phyloP scores from a whole-genome alignment of 1,140 invertebrate genomes.

The Lepidurus apus region DNA sequence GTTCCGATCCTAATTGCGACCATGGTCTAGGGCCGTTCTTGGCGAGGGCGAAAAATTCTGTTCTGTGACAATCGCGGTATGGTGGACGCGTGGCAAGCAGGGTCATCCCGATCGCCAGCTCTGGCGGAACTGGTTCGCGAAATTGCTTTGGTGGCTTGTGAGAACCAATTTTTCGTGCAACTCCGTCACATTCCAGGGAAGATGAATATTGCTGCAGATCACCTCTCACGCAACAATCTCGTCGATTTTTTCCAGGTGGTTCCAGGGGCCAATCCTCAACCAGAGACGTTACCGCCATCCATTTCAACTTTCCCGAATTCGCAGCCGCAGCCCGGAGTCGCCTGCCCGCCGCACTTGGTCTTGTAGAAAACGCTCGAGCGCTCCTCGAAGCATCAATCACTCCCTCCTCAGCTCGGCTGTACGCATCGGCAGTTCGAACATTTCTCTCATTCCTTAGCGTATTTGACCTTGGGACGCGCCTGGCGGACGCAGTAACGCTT shows the following conservation, averaged over 20 bases:
- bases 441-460: neutral
- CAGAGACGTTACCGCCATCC: neutral
- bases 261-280: neutral
- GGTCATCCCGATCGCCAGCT: neutral
- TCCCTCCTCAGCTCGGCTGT: neutral
- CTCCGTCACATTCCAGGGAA: conserved; percentile 4
- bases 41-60: neutral
- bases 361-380: neutral
- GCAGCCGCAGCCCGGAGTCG: neutral
- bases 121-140: neutral
- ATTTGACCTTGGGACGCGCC: no score
- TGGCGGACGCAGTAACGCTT: neutral
- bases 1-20: neutral
- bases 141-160: neutral
- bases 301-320: neutral
- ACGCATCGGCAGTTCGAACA: neutral
- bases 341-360: no score
- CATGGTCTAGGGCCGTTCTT: neutral
- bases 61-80: conserved; percentile 1
- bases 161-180: neutral
- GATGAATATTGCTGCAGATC: neutral
- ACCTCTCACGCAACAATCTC: conserved; percentile 11
- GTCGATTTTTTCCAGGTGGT: neutral
- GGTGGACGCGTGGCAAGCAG: neutral
- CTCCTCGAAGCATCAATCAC: neutral